A percentile compares a stretch with the other conserved stretches of the same genome.
phyloP scores from a whole-genome alignment of 2,797 vertebrate species.

The Silurus aristotelis region DNA sequence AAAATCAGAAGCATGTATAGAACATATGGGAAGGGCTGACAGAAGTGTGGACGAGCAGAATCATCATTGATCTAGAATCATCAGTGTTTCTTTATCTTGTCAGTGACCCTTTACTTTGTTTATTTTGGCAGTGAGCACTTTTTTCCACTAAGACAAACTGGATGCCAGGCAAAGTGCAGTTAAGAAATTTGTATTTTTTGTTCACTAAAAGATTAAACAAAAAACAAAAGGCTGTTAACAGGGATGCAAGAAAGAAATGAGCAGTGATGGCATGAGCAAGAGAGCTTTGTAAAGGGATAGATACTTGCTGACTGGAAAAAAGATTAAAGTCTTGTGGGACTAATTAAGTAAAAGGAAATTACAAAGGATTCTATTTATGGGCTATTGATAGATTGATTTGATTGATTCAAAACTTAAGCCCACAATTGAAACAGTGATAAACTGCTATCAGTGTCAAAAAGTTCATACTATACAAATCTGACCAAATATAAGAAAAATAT shows the following conservation, averaged over 20 bases:
- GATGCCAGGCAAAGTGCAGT: constrained; percentile 70
- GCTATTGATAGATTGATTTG: constrained; percentile 1
- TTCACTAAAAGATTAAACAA: background rate
- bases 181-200: constrained; percentile 54
- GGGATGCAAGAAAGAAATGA: constrained; percentile 60
- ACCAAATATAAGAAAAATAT: background rate
- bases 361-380: background rate
- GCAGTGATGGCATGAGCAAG: constrained; percentile 57
- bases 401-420: constrained; percentile 18
- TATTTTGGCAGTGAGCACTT: no score
- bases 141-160: constrained; percentile 63
- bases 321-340: constrained; percentile 57
- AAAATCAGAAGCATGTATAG: constrained; percentile 36
- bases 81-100: constrained; percentile 58
- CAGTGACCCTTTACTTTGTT: constrained; percentile 63
- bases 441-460: background rate
- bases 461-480: background rate
- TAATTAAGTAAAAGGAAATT: constrained; percentile 27
- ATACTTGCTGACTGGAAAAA: constrained; percentile 62
- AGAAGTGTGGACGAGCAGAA: constrained; percentile 31
- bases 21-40: constrained; percentile 32
- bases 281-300: constrained; percentile 41
- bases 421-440: background rate
- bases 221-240: constrained; percentile 53
- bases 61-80: constrained; percentile 61